Evolutionary conservation across 2,888 invertebrate genomes (phyloP).

Genomic region (Lamellibrachia columna): DNA sequence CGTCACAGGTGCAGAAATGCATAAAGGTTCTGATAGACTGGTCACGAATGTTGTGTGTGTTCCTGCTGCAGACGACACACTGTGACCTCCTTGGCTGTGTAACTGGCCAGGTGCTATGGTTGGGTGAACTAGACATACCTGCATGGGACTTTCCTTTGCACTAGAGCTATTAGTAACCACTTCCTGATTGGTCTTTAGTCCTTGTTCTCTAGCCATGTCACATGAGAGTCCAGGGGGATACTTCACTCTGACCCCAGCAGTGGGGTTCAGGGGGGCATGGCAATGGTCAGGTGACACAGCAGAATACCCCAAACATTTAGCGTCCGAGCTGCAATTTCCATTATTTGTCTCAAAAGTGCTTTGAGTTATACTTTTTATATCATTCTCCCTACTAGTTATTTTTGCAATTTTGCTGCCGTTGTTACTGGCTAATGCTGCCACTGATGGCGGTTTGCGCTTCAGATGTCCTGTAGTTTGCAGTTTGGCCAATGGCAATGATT

Average conservation of each 20-base stretch:
- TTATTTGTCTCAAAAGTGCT: neutral
- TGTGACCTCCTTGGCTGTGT: neutral
- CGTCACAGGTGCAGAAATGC: neutral
- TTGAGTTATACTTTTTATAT: neutral
- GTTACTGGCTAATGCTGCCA: neutral
- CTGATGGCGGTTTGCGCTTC: neutral
- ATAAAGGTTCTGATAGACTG: neutral
- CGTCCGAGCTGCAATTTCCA: neutral
- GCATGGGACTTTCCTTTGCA: neutral
- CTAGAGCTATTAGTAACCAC: neutral
- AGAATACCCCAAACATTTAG: neutral
- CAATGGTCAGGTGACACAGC: neutral
- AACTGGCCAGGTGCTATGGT: neutral
- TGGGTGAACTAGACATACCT: neutral
- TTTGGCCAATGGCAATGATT: neutral
- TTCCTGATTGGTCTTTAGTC: neutral
- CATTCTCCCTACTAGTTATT: neutral
- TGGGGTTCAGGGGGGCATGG: neutral
- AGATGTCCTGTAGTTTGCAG: neutral
- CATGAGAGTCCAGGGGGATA: neutral
- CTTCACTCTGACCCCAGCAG: neutral
- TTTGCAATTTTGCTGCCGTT: conserved; percentile 6
- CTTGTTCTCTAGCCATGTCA: neutral
- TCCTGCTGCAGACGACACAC: neutral
- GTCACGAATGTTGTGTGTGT: neutral